Conservation (phyloP, 92 coral and sea anemone species). For the Phenganax subtilis region DNA sequence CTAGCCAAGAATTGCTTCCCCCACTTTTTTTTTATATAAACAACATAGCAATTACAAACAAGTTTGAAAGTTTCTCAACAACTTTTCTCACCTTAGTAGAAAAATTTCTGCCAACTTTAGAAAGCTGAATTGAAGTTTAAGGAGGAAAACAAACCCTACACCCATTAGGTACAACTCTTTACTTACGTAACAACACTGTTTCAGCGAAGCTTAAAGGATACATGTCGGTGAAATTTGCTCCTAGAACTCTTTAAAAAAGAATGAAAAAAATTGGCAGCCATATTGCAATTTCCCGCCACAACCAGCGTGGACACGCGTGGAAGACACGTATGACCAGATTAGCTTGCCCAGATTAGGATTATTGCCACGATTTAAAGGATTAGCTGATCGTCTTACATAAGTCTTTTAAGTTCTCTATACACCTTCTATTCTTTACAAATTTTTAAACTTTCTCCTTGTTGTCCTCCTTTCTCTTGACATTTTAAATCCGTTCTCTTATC, state of each 20-base stretch:
- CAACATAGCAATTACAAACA: too few relatives aligned
- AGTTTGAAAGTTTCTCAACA: too few relatives aligned
- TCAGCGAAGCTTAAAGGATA: conserved; percentile 18
- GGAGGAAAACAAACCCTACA: not conserved
- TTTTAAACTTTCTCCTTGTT: too few relatives aligned
- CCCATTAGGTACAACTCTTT: not conserved
- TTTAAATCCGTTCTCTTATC: too few relatives aligned
- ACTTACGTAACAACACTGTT: not conserved
- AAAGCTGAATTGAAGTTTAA: not conserved
- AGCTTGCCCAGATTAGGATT: too few relatives aligned
- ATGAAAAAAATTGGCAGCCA: conserved; percentile 20
- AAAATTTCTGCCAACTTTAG: not conserved
- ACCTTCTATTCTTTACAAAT: too few relatives aligned
- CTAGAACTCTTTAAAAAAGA: not conserved
- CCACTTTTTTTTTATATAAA: too few relatives aligned
- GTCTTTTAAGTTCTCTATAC: too few relatives aligned
- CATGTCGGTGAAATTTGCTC: conserved; percentile 18
- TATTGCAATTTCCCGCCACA: conserved; percentile 5
- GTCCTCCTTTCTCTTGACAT: too few relatives aligned
- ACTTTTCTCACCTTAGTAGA: not conserved
- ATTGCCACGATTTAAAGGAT: too few relatives aligned
- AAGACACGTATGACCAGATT: not conserved
- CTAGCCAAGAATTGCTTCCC: too few relatives aligned
- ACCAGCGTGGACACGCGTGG: not conserved
- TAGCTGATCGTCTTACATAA: too few relatives aligned